phyloP scores from a whole-genome alignment of 2,797 vertebrate genomes.

The Balearica regulorum region DNA sequence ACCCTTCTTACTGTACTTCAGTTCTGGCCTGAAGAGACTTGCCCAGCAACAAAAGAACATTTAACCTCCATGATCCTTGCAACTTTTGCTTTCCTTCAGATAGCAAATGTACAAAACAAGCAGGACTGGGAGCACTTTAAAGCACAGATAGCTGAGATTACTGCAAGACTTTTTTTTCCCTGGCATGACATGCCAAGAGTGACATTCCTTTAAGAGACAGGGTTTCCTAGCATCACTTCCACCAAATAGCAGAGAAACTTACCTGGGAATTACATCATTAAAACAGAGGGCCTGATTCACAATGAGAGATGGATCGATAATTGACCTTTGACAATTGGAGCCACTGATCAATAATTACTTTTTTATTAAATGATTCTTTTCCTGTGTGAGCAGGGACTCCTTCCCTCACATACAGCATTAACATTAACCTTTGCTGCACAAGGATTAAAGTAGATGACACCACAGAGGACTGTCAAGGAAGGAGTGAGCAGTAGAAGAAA shows the following conservation, averaged over 20 bases:
- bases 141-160: not conserved
- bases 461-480: not conserved
- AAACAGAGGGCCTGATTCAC: conserved; percentile 35
- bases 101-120: not conserved
- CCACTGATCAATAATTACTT: conserved; percentile 54
- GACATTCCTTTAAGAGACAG: not conserved
- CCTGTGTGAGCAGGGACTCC: not conserved
- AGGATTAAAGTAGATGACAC: conserved; percentile 26
- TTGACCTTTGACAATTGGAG: conserved; percentile 18
- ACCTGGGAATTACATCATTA: conserved; percentile 59
- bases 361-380: conserved; percentile 56
- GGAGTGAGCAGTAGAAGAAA: not conserved
- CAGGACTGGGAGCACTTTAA: not conserved
- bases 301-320: conserved; percentile 38
- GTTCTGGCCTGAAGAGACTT: not conserved
- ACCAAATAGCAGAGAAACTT: not conserved
- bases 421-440: conserved; percentile 33
- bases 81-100: not conserved
- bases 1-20: not conserved
- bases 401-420: conserved; percentile 39
- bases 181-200: not conserved
- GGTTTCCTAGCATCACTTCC: not conserved
- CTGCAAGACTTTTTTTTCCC: not conserved
- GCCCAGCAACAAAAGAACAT: not conserved
- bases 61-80: not conserved